A percentile compares a stretch with the other conserved stretches of the same genome.
These are phyloP conservation scores for Morelia viridis DNA, from an alignment of 2,797 vertebrate species.

Conservation along the genomic window DNA sequence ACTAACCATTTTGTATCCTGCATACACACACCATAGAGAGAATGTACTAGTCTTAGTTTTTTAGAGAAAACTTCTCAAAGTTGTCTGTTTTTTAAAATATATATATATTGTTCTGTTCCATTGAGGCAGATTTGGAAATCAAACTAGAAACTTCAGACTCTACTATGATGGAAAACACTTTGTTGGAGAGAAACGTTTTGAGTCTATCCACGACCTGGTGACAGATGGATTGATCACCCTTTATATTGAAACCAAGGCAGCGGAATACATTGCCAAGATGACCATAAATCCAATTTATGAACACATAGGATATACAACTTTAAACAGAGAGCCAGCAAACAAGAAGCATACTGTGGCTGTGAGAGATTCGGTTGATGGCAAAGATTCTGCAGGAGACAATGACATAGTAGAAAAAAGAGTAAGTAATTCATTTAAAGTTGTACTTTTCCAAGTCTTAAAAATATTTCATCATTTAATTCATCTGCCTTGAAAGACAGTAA, in stretches of 20 bases:
- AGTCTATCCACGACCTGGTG: slow-evolving; percentile 91
- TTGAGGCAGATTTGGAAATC: slow-evolving; percentile 93
- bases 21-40: slow-evolving; percentile 29
- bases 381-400: slow-evolving; percentile 80
- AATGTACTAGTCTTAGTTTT: slow-evolving; percentile 53
- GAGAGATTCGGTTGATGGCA: slow-evolving; percentile 84
- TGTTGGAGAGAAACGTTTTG: slow-evolving; percentile 93
- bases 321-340: slow-evolving; percentile 92
- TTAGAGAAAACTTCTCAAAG: slow-evolving; percentile 55
- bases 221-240: slow-evolving; percentile 92
- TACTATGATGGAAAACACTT: slow-evolving; percentile 99
- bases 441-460: slow-evolving; percentile 56
- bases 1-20: slow-evolving; percentile 46
- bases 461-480: slow-evolving; percentile 44
- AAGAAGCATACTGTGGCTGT: slow-evolving; percentile 85
- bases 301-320: slow-evolving; percentile 98
- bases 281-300: slow-evolving; percentile 99
- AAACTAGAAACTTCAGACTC: slow-evolving; percentile 97
- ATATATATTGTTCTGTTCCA: slow-evolving; percentile 75
- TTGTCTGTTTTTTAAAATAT: slow-evolving; percentile 65
- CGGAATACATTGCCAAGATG: slow-evolving; percentile 92
- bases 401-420: slow-evolving; percentile 88
- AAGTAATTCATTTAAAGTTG: slow-evolving; percentile 74
- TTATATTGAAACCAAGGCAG: slow-evolving; percentile 91
- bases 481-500: slow-evolving; percentile 24